These are phyloP conservation scores for Anoplolepis gracilipes DNA, from an alignment of 1,140 invertebrate species.

Conservation along the genomic window DNA sequence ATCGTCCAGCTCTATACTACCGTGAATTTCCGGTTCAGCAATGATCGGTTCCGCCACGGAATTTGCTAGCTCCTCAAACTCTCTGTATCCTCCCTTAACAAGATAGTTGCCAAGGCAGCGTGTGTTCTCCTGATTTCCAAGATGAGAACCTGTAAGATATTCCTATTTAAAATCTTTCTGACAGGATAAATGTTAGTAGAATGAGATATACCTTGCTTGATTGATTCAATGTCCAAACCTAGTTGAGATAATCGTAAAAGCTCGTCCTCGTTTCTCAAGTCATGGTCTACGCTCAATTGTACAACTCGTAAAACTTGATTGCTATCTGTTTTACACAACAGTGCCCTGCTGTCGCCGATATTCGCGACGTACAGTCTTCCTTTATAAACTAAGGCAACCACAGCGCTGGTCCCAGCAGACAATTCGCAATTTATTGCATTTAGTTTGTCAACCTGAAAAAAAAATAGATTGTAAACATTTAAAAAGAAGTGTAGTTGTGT, in stretches of 20 bases:
- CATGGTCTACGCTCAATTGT: constrained; percentile 94
- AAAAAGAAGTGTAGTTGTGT: constrained; percentile 11
- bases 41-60: constrained; percentile 93
- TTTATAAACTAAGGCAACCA: constrained; percentile 91
- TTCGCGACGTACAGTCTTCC: constrained; percentile 94
- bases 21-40: constrained; percentile 93
- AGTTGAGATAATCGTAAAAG: constrained; percentile 90
- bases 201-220: constrained; percentile 87
- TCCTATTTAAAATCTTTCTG: constrained; percentile 24
- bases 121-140: constrained; percentile 91
- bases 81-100: constrained; percentile 94
- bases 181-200: not conserved
- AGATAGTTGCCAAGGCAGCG: constrained; percentile 96
- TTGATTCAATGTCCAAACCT: constrained; percentile 89
- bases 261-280: constrained; percentile 94
- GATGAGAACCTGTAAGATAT: constrained; percentile 85
- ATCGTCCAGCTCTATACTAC: constrained; percentile 92
- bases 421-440: constrained; percentile 89
- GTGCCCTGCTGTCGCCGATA: constrained; percentile 92
- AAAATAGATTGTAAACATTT: constrained; percentile 44
- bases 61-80: constrained; percentile 90
- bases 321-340: constrained; percentile 93
- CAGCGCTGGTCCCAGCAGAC: constrained; percentile 92
- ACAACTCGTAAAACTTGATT: constrained; percentile 93
- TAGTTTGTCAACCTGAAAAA: constrained; percentile 86